Percentiles rank a stretch among this genome's conserved stretches.
These are phyloP conservation scores for Stratiolaelaps scimitus DNA, from an alignment of 1,140 invertebrate species.

Conservation along the genomic window DNA sequence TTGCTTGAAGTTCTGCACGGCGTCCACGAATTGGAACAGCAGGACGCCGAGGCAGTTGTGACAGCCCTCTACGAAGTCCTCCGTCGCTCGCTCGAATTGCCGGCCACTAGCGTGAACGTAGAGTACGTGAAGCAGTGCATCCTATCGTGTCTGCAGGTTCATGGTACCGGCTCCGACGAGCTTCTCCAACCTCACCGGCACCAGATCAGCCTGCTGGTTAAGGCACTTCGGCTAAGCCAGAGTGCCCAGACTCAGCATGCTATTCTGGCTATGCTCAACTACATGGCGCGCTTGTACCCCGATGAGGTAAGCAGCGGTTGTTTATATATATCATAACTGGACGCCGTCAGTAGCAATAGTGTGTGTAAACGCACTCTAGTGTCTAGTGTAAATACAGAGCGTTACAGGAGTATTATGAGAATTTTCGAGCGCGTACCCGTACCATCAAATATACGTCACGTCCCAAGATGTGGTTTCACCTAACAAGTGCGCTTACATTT, in stretches of 20 bases:
- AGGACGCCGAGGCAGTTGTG: slow-evolving; percentile 52
- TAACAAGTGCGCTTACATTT: no score
- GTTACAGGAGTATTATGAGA: no score
- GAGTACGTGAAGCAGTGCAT: slow-evolving; percentile 80
- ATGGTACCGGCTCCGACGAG: slow-evolving; percentile 21
- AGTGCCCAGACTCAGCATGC: slow-evolving; percentile 90
- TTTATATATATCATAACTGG: no score
- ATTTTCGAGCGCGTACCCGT: no score
- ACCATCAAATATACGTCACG: no score
- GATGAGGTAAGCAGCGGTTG: slow-evolving; percentile 28
- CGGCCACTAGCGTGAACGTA: slow-evolving; percentile 59
- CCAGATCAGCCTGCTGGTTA: slow-evolving; percentile 61
- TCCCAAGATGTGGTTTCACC: no score
- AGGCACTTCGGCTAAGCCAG: slow-evolving; percentile 70
- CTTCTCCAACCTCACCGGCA: slow-evolving; percentile 38
- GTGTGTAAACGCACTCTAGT: no score
- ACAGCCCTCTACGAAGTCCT: slow-evolving; percentile 65
- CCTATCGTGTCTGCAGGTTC: slow-evolving; percentile 54
- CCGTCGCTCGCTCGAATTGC: slow-evolving; percentile 53
- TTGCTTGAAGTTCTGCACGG: slow-evolving; percentile 69
- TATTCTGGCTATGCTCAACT: slow-evolving; percentile 63
- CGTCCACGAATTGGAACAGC: slow-evolving; percentile 62
- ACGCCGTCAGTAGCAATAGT: no score
- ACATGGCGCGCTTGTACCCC: slow-evolving; percentile 52
- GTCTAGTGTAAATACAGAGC: no score